Evolutionary conservation across 2,888 invertebrate species (phyloP), one percentile per base, ranked within the genome.

Genomic region (Hypsopygia costalis): DNA sequence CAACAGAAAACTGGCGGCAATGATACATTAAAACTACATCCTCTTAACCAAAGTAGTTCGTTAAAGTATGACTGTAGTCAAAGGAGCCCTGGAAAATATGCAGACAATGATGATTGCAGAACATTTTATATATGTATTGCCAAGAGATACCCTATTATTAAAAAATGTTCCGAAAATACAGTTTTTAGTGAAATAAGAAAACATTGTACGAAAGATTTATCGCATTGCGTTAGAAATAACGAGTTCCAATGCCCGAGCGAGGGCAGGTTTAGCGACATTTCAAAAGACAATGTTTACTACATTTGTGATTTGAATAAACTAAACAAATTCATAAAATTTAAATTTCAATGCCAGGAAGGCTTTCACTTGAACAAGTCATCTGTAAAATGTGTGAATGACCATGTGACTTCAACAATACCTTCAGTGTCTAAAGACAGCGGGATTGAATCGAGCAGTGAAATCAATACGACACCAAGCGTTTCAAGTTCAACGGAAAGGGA

Each of bases 121-220:
- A 86, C 83, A 56, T 91, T 90, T 58, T 91, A 90, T 49, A 77
- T 82, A 36, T 91, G 91, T 49, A 59, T 75, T n/a, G 80, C 81
- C 11, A 64, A 49, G 40, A 34, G 46, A 8, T 44, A 67, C 43
- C 71, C 81, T 25, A 55, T 80, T 29, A 42, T 62, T 30, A 76
- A 80, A 28, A 56, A 46, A 36, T 89, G 89, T 49, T 88, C 88
- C 11, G 54, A 50, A 8, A 70, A 77, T 44, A 83, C 86, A 21
- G 83, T 88, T 37, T 89, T 85, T 44, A 88, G 88, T 55, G 80
- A 82, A 39, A 59, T 75, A 22, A 73, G 68, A 44, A 83, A 82
- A 47, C 81, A 75, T 48, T 91, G 90, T 58, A 88, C 87, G 16
- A 80, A 71, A 45, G 77, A 88, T 49, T 65, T 81, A 40, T 72